A percentile compares a stretch with the other conserved stretches of the same genome.
These are phyloP conservation scores for Drosophila triauraria DNA, from an alignment of 1,140 invertebrate species.

Conservation along the genomic window DNA sequence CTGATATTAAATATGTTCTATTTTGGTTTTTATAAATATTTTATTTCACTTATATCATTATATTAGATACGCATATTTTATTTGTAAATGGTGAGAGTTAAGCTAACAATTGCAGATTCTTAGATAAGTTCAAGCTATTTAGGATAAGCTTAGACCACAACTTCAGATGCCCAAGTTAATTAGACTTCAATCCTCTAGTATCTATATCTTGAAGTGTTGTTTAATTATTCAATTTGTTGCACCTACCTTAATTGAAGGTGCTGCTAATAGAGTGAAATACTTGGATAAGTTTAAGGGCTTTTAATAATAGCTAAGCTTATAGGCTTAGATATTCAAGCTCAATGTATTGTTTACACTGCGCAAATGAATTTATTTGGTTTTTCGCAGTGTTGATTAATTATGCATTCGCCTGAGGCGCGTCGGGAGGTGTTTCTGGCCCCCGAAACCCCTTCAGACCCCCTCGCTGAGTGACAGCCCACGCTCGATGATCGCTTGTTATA, in stretches of 20 bases:
- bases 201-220: not conserved
- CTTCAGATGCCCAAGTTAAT: no score
- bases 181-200: not conserved
- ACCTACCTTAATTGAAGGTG: not conserved
- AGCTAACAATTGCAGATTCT: not conserved
- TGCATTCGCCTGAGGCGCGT: conserved; percentile 47
- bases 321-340: not conserved
- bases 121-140: not conserved
- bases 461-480: conserved; percentile 30
- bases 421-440: conserved; percentile 22
- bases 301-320: not conserved
- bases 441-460: not conserved
- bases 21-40: no score
- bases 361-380: conserved; percentile 21
- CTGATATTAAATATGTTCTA: no score
- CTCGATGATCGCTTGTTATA: conserved; percentile 27
- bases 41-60: no score
- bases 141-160: not conserved
- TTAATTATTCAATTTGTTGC: not conserved
- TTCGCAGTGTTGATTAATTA: conserved; percentile 60
- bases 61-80: no score
- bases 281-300: not conserved
- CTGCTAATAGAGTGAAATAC: not conserved
- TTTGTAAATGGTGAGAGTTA: no score
- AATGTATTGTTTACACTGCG: conserved; percentile 20